A percentile compares a stretch with the other conserved stretches of the same genome.
Conservation (phyloP, 2,888 invertebrate species). For the Trissolcus japonicus region DNA sequence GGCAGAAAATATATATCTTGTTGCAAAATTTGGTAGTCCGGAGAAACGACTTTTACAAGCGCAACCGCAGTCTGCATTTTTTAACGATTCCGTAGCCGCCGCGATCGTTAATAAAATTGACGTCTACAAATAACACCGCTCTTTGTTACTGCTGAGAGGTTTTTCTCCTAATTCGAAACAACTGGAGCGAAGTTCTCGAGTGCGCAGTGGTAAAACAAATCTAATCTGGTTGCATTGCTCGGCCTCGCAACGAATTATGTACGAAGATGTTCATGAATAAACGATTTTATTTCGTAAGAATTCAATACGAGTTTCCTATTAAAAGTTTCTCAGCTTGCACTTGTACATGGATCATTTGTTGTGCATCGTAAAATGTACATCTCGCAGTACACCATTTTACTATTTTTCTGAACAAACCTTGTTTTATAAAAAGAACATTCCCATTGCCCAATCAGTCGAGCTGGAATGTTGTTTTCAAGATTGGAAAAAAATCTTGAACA, state of each 20-base stretch:
- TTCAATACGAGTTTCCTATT: constrained; percentile 13
- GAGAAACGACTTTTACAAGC: constrained; percentile 42
- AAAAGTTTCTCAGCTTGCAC: too few relatives aligned
- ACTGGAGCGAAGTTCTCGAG: constrained; percentile 1
- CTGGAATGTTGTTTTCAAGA: too few relatives aligned
- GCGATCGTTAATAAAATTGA: constrained; percentile 39
- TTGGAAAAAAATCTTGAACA: too few relatives aligned
- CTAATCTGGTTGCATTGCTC: constrained; percentile 15
- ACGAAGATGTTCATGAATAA: constrained; percentile 21
- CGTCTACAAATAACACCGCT: constrained; percentile 21
- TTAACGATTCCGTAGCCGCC: constrained; percentile 25
- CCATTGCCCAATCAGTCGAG: too few relatives aligned
- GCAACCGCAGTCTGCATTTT: constrained; percentile 34
- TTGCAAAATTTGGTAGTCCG: constrained; percentile 22
- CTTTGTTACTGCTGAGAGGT: constrained; percentile 1
- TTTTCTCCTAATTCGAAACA: constrained; percentile 11
- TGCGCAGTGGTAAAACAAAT: constrained; percentile 16
- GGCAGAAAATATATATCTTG: constrained; percentile 20
- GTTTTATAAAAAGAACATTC: too few relatives aligned
- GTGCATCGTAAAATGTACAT: too few relatives aligned
- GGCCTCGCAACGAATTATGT: neutral
- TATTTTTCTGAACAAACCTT: too few relatives aligned
- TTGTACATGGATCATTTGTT: too few relatives aligned
- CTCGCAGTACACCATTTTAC: too few relatives aligned
- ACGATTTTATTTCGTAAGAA: constrained; percentile 13